Evolutionary conservation across 2,888 invertebrate species (phyloP), one percentile per base, ranked within the genome.

Genomic region (Cepaea hortensis): DNA sequence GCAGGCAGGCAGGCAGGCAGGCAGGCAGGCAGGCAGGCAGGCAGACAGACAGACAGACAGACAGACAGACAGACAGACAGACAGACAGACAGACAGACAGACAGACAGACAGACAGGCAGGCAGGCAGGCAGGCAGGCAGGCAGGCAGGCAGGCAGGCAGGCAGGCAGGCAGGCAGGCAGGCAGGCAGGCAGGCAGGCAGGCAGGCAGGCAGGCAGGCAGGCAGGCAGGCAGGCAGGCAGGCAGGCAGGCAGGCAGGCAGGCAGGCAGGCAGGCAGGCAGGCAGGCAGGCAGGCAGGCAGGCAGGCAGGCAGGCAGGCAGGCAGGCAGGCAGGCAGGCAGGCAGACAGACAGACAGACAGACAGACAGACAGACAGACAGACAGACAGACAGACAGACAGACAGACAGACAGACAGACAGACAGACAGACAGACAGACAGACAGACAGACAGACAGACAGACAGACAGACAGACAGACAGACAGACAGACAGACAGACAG

Each of bases 391-490:
- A 72, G 72, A 72, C 72, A 72, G 72, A 72, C 72, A 72, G 72
- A 20, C 72, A 72, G 72, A 72, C 72, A 55, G 55, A 55, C 55
- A 55, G 55, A 55, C 55, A 72, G 72, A 72, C 72, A 72, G 72
- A 72, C 72, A 48, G 81, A 46, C 65, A 81, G 81, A 62, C 23
- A 46, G 65, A 23, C 23, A 46, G 50, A 65, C 81, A 81, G 4
- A 96, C 94, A 97, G 97, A 93, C 94, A 50, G 95, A 95, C 96
- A 96, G 96, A 79, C 88, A 88, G 70, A 75, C 61, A 88, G 61
- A 81, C 50, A 85, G 84, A 87, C 77, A 15, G 70, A 79, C 89
- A 76, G 76, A 76, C 79, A 55, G n/a, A 18, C 18, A 35, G 35
- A 13, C n/a, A 35, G 75, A 15, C 75, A 46, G 75, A 4, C 15